Base-by-base conservation (phyloP, 2,113 vertebrate species). In the Plecotus auritus region DNA sequence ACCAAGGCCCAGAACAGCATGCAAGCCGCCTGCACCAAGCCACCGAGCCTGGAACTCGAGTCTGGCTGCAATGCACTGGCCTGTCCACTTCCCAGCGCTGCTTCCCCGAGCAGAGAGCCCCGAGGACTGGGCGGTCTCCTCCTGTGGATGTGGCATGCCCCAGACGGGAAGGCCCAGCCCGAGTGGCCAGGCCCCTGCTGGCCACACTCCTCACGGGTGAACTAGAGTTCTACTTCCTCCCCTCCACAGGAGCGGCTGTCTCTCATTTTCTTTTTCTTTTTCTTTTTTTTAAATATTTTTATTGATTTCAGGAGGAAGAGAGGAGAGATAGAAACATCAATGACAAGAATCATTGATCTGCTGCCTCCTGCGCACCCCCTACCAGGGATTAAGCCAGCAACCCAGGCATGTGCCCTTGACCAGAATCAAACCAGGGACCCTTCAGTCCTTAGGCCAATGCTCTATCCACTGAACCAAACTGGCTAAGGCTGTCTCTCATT, bases 21-120 rank as follows among this genome's bases (percentile, higher is more conserved):
- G 45, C 4, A 67, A 69, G 64, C 32, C 61, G 26, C 66, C 32
- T 4, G 9, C 37, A 10, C 66, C 16, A 12, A 49, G 12, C 13
- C 23, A 64, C 67, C 6, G 1, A 90, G 26, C 4, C 82, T 22
- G 67, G 74, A 82, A 37, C 7, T 22, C 67, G 61, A 40, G 16
- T 30, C 26, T 14, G 12, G 18, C 7, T n/a, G 35, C 4, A 59
- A 8, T 0, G 2, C 1, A 10, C 3, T 49, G 49, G 28, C 49
- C 14, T 69, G 18, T 54, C 10, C 22, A 42, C 49, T 30, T 64
- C 12, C n/a, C 37, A 32, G n/a, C 42, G 22, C 30, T 64, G 49
- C 20, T 17, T 47, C 9, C 51, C n/a, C 26, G 4, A 82, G 51
- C 67, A 49, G 70, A 54, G 51, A 30, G 30, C 12, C 30, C 40